phyloP scores from a whole-genome alignment of 2,888 invertebrate species.

The Nemotelus nigrinus region DNA sequence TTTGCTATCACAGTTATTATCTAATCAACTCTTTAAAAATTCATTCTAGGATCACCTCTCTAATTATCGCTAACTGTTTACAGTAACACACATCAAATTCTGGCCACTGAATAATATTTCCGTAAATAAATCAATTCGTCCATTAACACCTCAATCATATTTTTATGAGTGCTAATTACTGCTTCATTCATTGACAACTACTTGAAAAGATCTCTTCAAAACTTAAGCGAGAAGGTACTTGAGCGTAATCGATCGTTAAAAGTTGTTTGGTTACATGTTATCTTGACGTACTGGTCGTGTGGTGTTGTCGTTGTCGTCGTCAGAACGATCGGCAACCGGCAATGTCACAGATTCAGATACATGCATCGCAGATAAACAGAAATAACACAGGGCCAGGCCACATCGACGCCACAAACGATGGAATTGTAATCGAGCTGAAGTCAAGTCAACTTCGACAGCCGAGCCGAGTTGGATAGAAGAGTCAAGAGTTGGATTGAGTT shows the following conservation, averaged over 20 bases:
- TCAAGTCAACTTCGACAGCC: constrained; percentile 9
- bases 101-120: constrained; percentile 2
- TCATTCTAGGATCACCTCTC: neutral
- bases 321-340: no score
- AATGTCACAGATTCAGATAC: no score
- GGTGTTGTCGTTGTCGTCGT: neutral
- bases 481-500: constrained; percentile 19
- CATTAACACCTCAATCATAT: constrained; percentile 36
- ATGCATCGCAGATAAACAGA: no score
- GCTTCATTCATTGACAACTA: constrained; percentile 24
- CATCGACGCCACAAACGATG: neutral
- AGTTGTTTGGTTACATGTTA: no score
- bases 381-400: no score
- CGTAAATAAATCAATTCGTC: constrained; percentile 28
- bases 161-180: constrained; percentile 35
- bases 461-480: constrained; percentile 17
- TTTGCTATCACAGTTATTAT: neutral
- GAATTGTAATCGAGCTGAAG: neutral
- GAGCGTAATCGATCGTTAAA: constrained; percentile 31
- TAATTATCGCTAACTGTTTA: neutral
- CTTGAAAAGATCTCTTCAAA: constrained; percentile 16
- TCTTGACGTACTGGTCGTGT: no score
- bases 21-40: constrained; percentile 5
- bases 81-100: neutral
- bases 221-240: constrained; percentile 18